Evolutionary conservation across 2,797 vertebrate genomes (phyloP), one percentile per base, ranked within the genome.

Genomic region (Mormyrops attenuatus): DNA sequence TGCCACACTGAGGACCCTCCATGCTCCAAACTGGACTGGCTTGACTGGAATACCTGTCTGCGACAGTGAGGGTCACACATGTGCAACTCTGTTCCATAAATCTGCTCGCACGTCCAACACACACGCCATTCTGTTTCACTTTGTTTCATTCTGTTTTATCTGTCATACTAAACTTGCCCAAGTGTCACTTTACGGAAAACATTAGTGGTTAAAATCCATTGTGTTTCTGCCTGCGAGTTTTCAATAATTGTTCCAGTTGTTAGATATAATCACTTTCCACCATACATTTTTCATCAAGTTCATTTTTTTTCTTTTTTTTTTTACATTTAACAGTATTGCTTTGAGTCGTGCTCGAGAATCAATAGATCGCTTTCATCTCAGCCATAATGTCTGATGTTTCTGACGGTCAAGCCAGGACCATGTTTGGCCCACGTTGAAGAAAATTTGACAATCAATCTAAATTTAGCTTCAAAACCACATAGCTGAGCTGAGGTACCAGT

Each of bases 1-100:
- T n/a, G 90, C 30, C 90, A 69, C 13, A 13, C 26, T 91, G 91
- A 94, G 92, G 89, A 91, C 84, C 89, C 92, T 94, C 90, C 55
- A 93, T 86, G 38, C 86, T 0, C 26, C 49, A 87, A 38, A 47
- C 69, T 85, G 13, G 57, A 49, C 22, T 57, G 15, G 38, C 73
- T 73, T 49, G 38, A 34, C 13, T 55, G 22, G 15, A 53, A 55
- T 73, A 90, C 92, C 93, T 94, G 94, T 92, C 91, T 88, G 85
- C 94, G 93, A 89, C 94, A 89, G 26, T 0, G 6, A 57, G 11
- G 15, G 22, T 22, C 55, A 63, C 22, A 15, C 3, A 34, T 20
- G 0, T 57, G 44, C 7, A 1, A 5, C 3, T 82, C 38, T 0
- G 26, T 26, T 34, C 3, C 49, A 86, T 7, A 0, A 50, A 50